Conservation (phyloP, 2,113 vertebrate species). For the Macrotis lagotis region DNA sequence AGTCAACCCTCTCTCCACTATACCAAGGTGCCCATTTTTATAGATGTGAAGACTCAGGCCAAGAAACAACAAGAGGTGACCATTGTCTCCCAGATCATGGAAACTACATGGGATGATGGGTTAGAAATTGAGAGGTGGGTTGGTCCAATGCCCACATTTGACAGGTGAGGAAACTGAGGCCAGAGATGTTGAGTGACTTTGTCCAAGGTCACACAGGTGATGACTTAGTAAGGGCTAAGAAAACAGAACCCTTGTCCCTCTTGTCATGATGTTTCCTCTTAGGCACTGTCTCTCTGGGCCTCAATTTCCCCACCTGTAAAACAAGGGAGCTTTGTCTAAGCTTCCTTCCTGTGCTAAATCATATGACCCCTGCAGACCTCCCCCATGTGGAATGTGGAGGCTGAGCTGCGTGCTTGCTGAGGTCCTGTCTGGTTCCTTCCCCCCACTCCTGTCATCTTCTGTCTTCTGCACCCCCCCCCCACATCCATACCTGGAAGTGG, state of each 20-base stretch:
- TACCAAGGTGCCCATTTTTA: too few species aligned
- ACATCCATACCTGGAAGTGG: constrained; percentile 90
- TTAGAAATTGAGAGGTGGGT: neutral
- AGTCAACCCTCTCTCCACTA: neutral
- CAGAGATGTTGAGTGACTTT: neutral
- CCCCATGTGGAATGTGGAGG: neutral
- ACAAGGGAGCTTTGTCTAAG: neutral
- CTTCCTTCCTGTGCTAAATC: neutral
- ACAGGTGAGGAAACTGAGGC: constrained; percentile 2
- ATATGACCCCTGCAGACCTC: too few species aligned
- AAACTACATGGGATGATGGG: neutral
- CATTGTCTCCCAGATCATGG: too few species aligned
- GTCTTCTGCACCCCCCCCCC: neutral
- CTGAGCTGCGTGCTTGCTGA: neutral
- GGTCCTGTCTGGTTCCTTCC: neutral
- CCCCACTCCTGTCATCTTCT: neutral
- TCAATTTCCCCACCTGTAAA: neutral
- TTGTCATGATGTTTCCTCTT: neutral
- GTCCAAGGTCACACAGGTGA: neutral
- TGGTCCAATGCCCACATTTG: neutral
- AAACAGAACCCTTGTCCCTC: too few species aligned
- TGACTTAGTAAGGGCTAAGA: too few species aligned
- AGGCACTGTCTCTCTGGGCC: neutral
- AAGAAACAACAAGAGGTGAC: too few species aligned
- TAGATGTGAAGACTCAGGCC: too few species aligned